These are phyloP conservation scores for Salpingus planirostris DNA, from an alignment of 2,888 invertebrate genomes.

Conservation along the genomic window DNA sequence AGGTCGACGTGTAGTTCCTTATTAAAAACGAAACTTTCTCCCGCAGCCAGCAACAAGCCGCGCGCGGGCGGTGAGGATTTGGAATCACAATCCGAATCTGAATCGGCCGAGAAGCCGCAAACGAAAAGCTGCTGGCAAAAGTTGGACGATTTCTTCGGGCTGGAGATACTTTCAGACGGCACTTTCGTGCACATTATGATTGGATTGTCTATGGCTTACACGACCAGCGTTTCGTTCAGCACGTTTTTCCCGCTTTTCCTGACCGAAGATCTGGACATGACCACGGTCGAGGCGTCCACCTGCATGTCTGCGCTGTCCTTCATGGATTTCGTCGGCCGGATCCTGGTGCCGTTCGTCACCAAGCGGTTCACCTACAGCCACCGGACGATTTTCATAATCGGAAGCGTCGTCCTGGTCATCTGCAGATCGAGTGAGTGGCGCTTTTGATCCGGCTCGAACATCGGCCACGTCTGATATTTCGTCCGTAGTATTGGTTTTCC, in stretches of 20 bases:
- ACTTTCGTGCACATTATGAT: slow-evolving; percentile 58
- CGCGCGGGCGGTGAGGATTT: too few relatives aligned
- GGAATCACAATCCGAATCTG: too few relatives aligned
- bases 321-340: slow-evolving; percentile 57
- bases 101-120: too few relatives aligned
- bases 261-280: slow-evolving; percentile 40
- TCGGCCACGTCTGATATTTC: too few relatives aligned
- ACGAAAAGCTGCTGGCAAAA: slow-evolving; percentile 18
- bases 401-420: slow-evolving; percentile 50
- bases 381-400: slow-evolving; percentile 54
- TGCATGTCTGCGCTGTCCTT: slow-evolving; percentile 64
- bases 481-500: slow-evolving; percentile 51
- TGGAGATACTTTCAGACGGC: slow-evolving; percentile 53
- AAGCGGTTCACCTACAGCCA: slow-evolving; percentile 53
- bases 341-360: slow-evolving; percentile 55
- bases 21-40: too few relatives aligned
- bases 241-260: slow-evolving; percentile 63
- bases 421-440: slow-evolving; percentile 47
- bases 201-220: slow-evolving; percentile 57
- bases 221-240: slow-evolving; percentile 61
- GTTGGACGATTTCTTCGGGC: slow-evolving; percentile 48
- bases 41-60: too few relatives aligned
- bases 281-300: slow-evolving; percentile 49
- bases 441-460: slow-evolving; percentile 3
- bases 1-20: too few relatives aligned